Evolutionary conservation across 2,888 invertebrate species (phyloP).

Genomic region (Cactoblastis cactorum): DNA sequence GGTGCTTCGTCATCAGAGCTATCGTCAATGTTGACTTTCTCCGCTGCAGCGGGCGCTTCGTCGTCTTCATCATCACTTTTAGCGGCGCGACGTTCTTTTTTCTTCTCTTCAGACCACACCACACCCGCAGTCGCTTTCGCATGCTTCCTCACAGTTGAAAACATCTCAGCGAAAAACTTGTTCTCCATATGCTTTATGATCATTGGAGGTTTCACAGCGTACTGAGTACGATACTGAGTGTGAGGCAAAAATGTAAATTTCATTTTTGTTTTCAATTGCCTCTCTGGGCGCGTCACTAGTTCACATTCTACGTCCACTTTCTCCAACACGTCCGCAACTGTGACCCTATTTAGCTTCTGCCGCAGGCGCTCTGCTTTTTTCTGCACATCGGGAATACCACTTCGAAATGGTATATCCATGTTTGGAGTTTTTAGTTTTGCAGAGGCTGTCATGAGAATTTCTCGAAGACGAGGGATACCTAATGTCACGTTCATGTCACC

Average conservation of each 20-base stretch:
- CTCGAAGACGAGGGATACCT: conserved; percentile 98
- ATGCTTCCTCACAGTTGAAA: conserved; percentile 80
- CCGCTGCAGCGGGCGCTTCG: conserved; percentile 32
- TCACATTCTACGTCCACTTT: conserved; percentile 81
- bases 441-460: conserved; percentile 97
- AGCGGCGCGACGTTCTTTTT: conserved; percentile 41
- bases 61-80: conserved; percentile 57
- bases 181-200: conserved; percentile 87
- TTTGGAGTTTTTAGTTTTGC: conserved; percentile 96
- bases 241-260: conserved; percentile 87
- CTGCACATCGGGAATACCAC: conserved; percentile 58
- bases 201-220: conserved; percentile 83
- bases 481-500: conserved; percentile 99
- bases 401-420: conserved; percentile 93
- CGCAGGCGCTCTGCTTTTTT: conserved; percentile 84
- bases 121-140: conserved; percentile 75
- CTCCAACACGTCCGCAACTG: conserved; percentile 88
- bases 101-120: conserved; percentile 70
- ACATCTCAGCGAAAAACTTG: conserved; percentile 83
- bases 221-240: conserved; percentile 85
- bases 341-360: conserved; percentile 87
- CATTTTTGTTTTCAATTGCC: conserved; percentile 83
- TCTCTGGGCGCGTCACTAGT: conserved; percentile 75
- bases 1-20: conserved; percentile 85
- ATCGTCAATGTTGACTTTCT: conserved; percentile 48